Evolutionary conservation across 2,888 invertebrate genomes (phyloP).

Genomic region (Daptonema setosum): DNA sequence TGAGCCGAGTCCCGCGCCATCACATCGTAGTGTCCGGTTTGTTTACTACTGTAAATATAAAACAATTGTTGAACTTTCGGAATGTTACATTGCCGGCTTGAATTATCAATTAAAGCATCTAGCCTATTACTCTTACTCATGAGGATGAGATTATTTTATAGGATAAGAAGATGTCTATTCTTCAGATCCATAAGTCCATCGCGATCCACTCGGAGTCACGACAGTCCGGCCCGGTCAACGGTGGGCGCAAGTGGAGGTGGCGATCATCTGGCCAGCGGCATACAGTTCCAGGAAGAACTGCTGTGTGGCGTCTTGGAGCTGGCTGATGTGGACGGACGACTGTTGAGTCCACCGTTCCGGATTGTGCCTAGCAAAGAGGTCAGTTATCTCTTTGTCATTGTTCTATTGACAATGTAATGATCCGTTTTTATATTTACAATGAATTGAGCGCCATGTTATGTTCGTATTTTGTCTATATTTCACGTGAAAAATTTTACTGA

Average conservation of each 20-base stretch:
- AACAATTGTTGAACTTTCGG: background rate
- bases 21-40: background rate
- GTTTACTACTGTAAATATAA: too few relatives aligned
- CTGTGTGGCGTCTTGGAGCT: conserved; percentile 70
- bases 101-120: too few relatives aligned
- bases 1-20: conserved; percentile 34
- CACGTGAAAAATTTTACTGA: too few relatives aligned
- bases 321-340: conserved; percentile 53
- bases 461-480: background rate
- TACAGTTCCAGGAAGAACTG: conserved; percentile 72
- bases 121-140: too few relatives aligned
- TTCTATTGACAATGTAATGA: background rate
- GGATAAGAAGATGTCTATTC: too few relatives aligned
- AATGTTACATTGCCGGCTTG: background rate
- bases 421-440: too few relatives aligned
- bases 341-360: conserved; percentile 64
- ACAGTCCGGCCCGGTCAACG: conserved; percentile 4
- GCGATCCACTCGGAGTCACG: background rate
- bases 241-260: conserved; percentile 26
- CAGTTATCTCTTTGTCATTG: conserved; percentile 9
- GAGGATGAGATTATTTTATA: too few relatives aligned
- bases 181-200: conserved; percentile 7
- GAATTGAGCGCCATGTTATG: too few relatives aligned
- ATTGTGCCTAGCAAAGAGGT: conserved; percentile 68
- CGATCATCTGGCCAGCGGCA: conserved; percentile 44